A percentile compares a stretch with the other conserved stretches of the same genome.
Evolutionary conservation across 2,797 vertebrate species (phyloP).

Genomic region (Notolabrus celidotus): DNA sequence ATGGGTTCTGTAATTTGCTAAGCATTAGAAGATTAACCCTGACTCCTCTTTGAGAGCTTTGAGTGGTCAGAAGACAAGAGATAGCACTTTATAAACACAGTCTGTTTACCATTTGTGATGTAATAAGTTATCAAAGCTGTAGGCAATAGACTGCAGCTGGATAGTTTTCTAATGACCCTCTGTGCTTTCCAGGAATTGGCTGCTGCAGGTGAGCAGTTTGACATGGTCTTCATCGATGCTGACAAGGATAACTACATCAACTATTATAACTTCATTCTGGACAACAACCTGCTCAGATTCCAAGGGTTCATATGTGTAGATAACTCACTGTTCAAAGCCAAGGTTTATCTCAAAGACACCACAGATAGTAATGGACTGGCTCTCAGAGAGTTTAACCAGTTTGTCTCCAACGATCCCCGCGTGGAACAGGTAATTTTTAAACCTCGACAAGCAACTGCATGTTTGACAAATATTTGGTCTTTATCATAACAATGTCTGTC

Average conservation of each 20-base stretch:
- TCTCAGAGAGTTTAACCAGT: slow-evolving; percentile 84
- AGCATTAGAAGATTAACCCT: neutral
- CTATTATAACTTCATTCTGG: slow-evolving; percentile 89
- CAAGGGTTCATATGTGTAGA: slow-evolving; percentile 86
- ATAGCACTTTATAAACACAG: too few relatives aligned
- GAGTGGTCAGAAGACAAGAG: too few relatives aligned
- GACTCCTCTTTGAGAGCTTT: neutral
- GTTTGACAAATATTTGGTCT: neutral
- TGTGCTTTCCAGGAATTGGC: slow-evolving; percentile 79
- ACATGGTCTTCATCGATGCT: slow-evolving; percentile 90
- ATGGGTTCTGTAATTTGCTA: neutral
- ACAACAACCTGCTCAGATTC: slow-evolving; percentile 86
- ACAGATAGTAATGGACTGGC: slow-evolving; percentile 84
- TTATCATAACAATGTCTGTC: neutral
- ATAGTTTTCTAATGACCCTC: neutral
- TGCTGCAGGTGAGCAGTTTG: slow-evolving; percentile 85
- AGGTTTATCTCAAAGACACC: slow-evolving; percentile 85
- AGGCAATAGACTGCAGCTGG: too few relatives aligned
- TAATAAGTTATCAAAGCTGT: too few relatives aligned
- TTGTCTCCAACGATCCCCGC: slow-evolving; percentile 81
- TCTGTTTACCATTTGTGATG: too few relatives aligned
- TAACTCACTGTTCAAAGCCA: slow-evolving; percentile 87
- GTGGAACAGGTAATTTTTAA: slow-evolving; percentile 82
- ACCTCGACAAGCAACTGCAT: neutral
- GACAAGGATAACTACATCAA: slow-evolving; percentile 88